Percentiles rank a stretch among this genome's conserved stretches.
These are phyloP conservation scores for Pteronura brasiliensis DNA, from an alignment of 2,113 vertebrate genomes.

Conservation along the genomic window DNA sequence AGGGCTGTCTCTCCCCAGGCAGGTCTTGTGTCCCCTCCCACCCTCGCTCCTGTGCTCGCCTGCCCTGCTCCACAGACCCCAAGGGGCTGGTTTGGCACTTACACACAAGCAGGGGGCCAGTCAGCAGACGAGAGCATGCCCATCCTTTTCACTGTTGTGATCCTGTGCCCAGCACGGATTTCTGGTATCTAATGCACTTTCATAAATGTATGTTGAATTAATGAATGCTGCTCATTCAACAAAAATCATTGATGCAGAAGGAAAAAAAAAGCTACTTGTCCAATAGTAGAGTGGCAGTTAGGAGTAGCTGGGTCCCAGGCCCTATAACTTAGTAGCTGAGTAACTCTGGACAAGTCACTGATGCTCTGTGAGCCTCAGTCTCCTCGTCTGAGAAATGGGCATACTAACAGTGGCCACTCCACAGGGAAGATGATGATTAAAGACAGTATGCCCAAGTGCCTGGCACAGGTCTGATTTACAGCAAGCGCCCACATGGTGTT, in stretches of 20 bases:
- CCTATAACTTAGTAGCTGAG: background rate
- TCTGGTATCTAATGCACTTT: background rate
- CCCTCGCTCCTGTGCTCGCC: fast-evolving
- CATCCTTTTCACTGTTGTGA: background rate
- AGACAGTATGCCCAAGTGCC: too few species aligned
- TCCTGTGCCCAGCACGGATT: background rate
- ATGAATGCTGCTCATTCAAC: background rate
- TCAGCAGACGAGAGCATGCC: background rate
- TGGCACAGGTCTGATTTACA: fast-evolving
- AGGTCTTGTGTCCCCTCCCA: background rate
- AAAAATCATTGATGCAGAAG: background rate
- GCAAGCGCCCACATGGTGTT: fast-evolving
- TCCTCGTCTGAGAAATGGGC: background rate
- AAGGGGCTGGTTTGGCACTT: background rate
- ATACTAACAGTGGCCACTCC: fast-evolving
- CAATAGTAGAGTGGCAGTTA: fast-evolving
- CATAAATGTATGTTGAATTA: too few species aligned
- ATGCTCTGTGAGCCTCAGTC: background rate
- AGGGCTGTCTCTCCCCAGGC: too few species aligned
- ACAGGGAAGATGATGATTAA: fast-evolving
- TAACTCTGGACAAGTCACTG: background rate
- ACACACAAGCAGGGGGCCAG: background rate
- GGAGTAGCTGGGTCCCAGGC: too few species aligned
- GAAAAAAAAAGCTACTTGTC: background rate
- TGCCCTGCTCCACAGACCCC: background rate